Conservation (phyloP, 2,797 vertebrate species). For the Danio albolineatus region DNA sequence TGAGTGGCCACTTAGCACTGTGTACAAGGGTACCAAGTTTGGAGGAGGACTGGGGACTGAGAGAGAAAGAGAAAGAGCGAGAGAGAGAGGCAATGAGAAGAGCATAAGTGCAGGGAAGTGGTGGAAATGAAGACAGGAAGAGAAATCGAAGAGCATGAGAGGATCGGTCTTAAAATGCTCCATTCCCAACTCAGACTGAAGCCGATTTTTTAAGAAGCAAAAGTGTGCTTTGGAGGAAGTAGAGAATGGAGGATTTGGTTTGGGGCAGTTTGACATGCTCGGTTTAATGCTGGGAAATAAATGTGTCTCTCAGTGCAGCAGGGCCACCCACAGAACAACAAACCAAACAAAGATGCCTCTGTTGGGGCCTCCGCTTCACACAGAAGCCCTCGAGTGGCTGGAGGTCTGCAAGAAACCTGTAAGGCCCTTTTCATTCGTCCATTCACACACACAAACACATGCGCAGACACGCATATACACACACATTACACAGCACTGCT, state of each 20-base stretch:
- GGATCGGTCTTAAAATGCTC: conserved; percentile 54
- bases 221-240: conserved; percentile 40
- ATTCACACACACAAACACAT: conserved; percentile 55
- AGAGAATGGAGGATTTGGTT: conserved; percentile 41
- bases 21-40: conserved; percentile 42
- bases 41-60: conserved; percentile 32
- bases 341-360: conserved; percentile 84
- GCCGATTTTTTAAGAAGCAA: conserved; percentile 54
- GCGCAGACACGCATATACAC: conserved; percentile 42
- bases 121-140: conserved; percentile 25
- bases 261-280: conserved; percentile 59
- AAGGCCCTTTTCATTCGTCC: conserved; percentile 80
- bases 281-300: conserved; percentile 86
- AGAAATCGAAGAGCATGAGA: conserved; percentile 44
- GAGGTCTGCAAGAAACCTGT: conserved; percentile 83
- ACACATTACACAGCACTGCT: conserved; percentile 74
- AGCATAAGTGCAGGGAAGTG: conserved; percentile 55
- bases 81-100: conserved; percentile 11
- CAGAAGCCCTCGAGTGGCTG: conserved; percentile 78
- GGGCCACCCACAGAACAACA: conserved; percentile 87
- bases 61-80: no score
- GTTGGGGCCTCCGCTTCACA: conserved; percentile 64
- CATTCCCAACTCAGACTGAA: conserved; percentile 32
- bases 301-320: conserved; percentile 75
- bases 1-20: conserved; percentile 59